These are phyloP conservation scores for Tridacna gigas DNA, from an alignment of 2,888 invertebrate species.

Conservation along the genomic window DNA sequence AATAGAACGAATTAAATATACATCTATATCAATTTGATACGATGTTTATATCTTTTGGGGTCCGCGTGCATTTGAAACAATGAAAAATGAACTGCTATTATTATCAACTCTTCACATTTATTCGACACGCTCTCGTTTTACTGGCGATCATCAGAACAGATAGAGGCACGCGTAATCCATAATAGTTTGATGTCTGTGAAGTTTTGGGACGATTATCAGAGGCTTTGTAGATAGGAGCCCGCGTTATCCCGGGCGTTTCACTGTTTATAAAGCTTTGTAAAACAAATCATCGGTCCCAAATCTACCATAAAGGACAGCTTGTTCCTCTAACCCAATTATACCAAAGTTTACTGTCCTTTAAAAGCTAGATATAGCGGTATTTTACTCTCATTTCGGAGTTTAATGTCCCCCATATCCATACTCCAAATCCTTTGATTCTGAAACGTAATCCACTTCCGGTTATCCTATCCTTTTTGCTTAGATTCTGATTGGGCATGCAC, in stretches of 20 bases:
- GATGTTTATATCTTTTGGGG: too few species aligned
- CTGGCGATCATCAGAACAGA: neutral
- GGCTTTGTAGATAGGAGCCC: neutral
- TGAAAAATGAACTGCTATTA: constrained; percentile 16
- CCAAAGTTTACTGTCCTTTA: neutral
- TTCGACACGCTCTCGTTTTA: constrained; percentile 6
- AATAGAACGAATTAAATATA: neutral
- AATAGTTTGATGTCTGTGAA: neutral
- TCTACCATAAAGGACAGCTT: constrained; percentile 16
- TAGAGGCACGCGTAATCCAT: neutral
- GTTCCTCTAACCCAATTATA: constrained; percentile 1
- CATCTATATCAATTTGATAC: neutral
- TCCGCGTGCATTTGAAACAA: neutral
- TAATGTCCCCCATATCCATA: neutral
- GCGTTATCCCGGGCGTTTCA: neutral
- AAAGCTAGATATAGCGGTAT: neutral
- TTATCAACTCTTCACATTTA: constrained; percentile 16
- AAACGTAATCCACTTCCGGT: too few species aligned
- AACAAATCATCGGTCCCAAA: constrained; percentile 7
- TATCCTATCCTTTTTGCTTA: too few species aligned
- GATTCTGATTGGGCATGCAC: too few species aligned
- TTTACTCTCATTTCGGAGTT: neutral
- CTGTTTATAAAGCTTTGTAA: constrained; percentile 2
- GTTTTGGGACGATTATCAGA: neutral
- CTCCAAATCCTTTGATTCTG: neutral